These are phyloP conservation scores for Labeo rohita DNA, from an alignment of 2,113 vertebrate species.

Conservation along the genomic window DNA sequence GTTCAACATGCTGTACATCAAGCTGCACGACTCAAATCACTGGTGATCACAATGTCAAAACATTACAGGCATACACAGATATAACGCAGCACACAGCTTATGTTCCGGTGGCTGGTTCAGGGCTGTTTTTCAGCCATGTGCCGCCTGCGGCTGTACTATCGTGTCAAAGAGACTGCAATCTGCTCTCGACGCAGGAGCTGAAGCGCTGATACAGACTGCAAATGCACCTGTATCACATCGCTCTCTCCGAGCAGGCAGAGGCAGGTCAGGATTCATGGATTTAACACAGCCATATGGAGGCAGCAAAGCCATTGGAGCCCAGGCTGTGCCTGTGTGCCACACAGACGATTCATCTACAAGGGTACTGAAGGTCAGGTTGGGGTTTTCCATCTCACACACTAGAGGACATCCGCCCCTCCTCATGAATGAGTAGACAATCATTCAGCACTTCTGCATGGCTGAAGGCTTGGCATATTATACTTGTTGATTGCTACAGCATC, in stretches of 20 bases:
- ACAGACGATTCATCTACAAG: conserved; percentile 11
- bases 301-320: conserved; percentile 21
- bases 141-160: neutral
- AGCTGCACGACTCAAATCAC: conserved; percentile 39
- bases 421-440: neutral
- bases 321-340: neutral
- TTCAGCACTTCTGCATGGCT: conserved; percentile 13
- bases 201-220: conserved; percentile 37
- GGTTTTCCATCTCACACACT: neutral
- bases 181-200: conserved; percentile 24
- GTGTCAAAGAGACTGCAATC: conserved; percentile 35
- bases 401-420: neutral
- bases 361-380: conserved; percentile 21
- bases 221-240: conserved; percentile 57
- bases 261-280: conserved; percentile 58
- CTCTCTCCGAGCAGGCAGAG: conserved; percentile 51
- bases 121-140: conserved; percentile 23
- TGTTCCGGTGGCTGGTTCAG: conserved; percentile 25
- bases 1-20: conserved; percentile 39
- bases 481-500: neutral
- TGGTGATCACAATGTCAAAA: conserved; percentile 41
- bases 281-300: conserved; percentile 50
- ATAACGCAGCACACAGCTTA: conserved; percentile 21
- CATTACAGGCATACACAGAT: conserved; percentile 13
- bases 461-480: neutral